phyloP scores from a whole-genome alignment of 2,797 vertebrate species.

The Merluccius polli region DNA sequence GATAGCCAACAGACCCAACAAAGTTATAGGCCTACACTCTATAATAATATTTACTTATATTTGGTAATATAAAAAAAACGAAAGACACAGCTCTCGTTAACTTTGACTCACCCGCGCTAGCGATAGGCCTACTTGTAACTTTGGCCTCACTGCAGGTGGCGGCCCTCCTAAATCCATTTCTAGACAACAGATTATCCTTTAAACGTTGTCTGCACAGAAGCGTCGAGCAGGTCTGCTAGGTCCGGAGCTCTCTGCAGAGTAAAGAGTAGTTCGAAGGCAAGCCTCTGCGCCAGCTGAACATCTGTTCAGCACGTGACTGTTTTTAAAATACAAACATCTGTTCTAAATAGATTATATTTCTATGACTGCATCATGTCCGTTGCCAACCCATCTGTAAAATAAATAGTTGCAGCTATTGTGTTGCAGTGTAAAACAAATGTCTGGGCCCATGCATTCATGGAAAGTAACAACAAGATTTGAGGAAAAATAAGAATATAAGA shows the following conservation, averaged over 20 bases:
- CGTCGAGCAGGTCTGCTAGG: not conserved
- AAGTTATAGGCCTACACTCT: not conserved
- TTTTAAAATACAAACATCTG: slow-evolving; percentile 89
- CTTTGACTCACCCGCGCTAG: not conserved
- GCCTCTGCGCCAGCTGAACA: slow-evolving; percentile 77
- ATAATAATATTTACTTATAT: too few species aligned
- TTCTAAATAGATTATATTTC: slow-evolving; percentile 90
- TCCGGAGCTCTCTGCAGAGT: slow-evolving; percentile 52
- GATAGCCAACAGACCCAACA: not conserved
- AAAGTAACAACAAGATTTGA: not conserved
- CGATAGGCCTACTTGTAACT: too few species aligned
- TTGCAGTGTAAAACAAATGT: slow-evolving; percentile 26
- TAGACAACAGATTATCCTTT: not conserved
- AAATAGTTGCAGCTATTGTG: slow-evolving; percentile 15
- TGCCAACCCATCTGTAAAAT: slow-evolving; percentile 72
- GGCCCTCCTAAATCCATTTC: slow-evolving; percentile 25
- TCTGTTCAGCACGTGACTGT: slow-evolving; percentile 94
- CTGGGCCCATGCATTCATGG: not conserved
- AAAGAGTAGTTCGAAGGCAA: slow-evolving; percentile 66
- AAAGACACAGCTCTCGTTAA: not conserved
- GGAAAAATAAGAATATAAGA: not conserved
- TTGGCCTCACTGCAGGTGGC: too few species aligned
- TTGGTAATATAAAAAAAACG: not conserved
- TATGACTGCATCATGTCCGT: slow-evolving; percentile 82
- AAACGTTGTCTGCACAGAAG: not conserved